phyloP scores from a whole-genome alignment of 2,797 vertebrate species.

The Benthosema pterotum region DNA sequence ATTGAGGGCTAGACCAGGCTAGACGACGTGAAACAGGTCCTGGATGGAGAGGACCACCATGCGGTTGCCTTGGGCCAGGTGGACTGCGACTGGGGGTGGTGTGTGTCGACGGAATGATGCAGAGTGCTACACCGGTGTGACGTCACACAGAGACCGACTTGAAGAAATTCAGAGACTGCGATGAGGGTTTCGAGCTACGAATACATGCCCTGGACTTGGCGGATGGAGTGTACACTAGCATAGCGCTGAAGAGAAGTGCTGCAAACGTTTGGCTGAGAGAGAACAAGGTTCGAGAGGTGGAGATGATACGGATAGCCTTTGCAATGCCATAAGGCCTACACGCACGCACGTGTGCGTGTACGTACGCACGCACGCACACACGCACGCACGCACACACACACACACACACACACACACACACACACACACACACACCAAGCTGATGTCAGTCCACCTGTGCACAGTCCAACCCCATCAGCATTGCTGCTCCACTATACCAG shows the following conservation, averaged over 20 bases:
- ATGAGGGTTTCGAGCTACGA: constrained; percentile 7
- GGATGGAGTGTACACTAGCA: neutral
- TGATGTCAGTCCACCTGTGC: no score
- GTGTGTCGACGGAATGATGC: no score
- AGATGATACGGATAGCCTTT: neutral
- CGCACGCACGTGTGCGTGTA: no score
- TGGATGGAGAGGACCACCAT: neutral
- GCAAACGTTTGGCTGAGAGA: constrained; percentile 12
- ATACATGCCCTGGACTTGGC: constrained; percentile 21
- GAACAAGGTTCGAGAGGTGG: neutral
- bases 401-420: no score
- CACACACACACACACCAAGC: no score
- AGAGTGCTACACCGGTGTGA: no score
- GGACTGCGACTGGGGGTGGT: neutral
- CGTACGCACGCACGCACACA: no score
- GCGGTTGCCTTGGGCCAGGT: neutral
- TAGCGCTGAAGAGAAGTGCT: neutral
- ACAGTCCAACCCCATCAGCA: no score
- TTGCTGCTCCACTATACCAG: no score
- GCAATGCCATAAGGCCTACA: no score
- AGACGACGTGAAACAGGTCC: neutral
- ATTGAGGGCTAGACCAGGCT: no score
- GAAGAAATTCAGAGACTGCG: neutral
- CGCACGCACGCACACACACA: no score
- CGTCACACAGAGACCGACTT: constrained; percentile 21